These are phyloP conservation scores for Thaumetopoea pityocampa DNA, from an alignment of 1,140 invertebrate genomes.

Conservation along the genomic window DNA sequence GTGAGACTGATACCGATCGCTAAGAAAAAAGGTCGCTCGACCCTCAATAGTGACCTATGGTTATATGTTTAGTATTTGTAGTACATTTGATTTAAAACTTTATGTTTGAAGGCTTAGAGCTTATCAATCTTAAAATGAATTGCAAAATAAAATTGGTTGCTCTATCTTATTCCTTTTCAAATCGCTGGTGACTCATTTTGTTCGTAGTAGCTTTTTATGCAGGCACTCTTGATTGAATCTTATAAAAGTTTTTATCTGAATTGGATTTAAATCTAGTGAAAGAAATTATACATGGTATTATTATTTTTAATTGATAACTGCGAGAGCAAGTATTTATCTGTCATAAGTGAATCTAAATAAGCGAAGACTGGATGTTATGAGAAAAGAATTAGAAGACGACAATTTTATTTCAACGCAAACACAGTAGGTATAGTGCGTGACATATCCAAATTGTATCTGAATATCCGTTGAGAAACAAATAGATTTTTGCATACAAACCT, in stretches of 20 bases:
- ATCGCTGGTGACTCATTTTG: slow-evolving; percentile 53
- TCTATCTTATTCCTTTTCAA: slow-evolving; percentile 46
- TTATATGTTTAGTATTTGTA: slow-evolving; percentile 3
- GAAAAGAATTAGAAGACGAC: too few relatives aligned
- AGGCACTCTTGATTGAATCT: slow-evolving; percentile 39
- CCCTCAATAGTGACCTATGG: slow-evolving; percentile 30
- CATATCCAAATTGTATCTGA: slow-evolving; percentile 10
- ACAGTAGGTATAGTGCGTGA: too few relatives aligned
- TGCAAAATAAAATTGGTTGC: slow-evolving; percentile 16
- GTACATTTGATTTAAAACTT: slow-evolving; percentile 23
- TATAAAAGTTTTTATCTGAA: slow-evolving; percentile 31
- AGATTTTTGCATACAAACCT: slow-evolving; percentile 43
- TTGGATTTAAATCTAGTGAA: slow-evolving; percentile 30
- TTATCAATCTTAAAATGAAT: slow-evolving; percentile 1
- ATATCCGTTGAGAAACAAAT: slow-evolving; percentile 25
- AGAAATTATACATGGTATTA: slow-evolving; percentile 7
- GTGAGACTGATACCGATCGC: slow-evolving; percentile 55
- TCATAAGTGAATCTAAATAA: too few relatives aligned
- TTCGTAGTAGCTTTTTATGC: slow-evolving; percentile 39
- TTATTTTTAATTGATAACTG: too few relatives aligned
- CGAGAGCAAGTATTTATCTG: too few relatives aligned
- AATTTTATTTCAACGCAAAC: too few relatives aligned
- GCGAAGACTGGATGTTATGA: too few relatives aligned
- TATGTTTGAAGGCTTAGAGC: slow-evolving; percentile 11
- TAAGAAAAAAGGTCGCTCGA: slow-evolving; percentile 49